Evolutionary conservation across 1,140 invertebrate genomes (phyloP).

Genomic region (Scaptomyza graminum): DNA sequence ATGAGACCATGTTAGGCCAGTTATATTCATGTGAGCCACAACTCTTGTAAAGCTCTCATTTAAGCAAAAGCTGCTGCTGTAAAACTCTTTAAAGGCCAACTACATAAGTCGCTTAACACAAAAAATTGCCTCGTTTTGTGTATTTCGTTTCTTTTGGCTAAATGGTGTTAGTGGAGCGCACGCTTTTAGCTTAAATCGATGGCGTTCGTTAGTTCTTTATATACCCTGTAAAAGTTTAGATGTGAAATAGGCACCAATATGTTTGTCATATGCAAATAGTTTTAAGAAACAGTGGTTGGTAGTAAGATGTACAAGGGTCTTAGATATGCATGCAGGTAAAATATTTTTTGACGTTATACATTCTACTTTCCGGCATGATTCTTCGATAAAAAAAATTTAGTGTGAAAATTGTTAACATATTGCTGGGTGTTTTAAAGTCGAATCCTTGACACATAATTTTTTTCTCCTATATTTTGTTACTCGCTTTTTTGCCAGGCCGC

Average conservation of each 20-base stretch:
- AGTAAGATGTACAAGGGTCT: not conserved
- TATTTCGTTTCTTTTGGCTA: not conserved
- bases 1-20: conserved; percentile 16
- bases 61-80: not conserved
- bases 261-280: no score
- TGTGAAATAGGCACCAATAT: not conserved
- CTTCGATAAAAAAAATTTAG: no score
- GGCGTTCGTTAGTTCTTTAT: not conserved
- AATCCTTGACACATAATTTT: not conserved
- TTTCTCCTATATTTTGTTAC: not conserved
- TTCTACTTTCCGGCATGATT: no score
- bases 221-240: conserved; percentile 2
- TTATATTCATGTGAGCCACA: not conserved
- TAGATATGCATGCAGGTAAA: no score
- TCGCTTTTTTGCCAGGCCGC: conserved; percentile 2
- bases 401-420: not conserved
- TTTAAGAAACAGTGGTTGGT: not conserved
- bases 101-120: not conserved
- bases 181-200: conserved; percentile 37
- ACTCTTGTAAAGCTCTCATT: not conserved
- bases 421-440: not conserved
- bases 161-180: conserved; percentile 25
- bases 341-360: no score
- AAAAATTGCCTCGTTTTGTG: conserved; percentile 12
- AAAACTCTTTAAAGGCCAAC: conserved; percentile 11